phyloP scores from a whole-genome alignment of 1,140 invertebrate genomes.

The Lordiphosa mommai region DNA sequence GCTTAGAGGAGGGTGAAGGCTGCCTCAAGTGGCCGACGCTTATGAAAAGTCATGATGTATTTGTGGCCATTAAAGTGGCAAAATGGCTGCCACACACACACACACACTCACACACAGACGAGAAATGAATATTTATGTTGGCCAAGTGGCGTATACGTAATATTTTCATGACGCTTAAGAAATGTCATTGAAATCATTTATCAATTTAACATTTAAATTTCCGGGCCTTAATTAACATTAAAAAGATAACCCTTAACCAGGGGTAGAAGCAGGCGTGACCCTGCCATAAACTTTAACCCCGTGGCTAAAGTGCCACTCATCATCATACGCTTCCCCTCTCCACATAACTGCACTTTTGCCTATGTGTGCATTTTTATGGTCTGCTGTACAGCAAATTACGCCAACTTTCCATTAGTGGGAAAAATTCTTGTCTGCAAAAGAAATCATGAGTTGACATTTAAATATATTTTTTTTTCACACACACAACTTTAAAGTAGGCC shows the following conservation, averaged over 20 bases:
- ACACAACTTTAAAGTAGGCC: slow-evolving; percentile 24
- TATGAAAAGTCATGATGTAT: slow-evolving; percentile 76
- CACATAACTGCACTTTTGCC: slow-evolving; percentile 50
- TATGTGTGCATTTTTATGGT: slow-evolving; percentile 58
- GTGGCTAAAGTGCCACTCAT: slow-evolving; percentile 23
- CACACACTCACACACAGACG: slow-evolving; percentile 6
- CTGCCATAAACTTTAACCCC: slow-evolving; percentile 63
- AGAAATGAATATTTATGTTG: slow-evolving; percentile 69
- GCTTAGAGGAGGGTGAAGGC: slow-evolving; percentile 8
- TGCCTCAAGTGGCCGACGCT: slow-evolving; percentile 61
- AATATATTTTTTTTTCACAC: neutral
- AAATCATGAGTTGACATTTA: slow-evolving; percentile 17
- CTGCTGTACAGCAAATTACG: slow-evolving; percentile 74
- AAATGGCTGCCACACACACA: slow-evolving; percentile 42
- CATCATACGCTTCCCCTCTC: no score
- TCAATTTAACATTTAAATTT: slow-evolving; percentile 52
- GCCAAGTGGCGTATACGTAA: slow-evolving; percentile 65
- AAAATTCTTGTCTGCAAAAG: slow-evolving; percentile 9
- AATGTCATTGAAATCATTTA: slow-evolving; percentile 43
- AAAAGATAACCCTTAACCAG: slow-evolving; percentile 9
- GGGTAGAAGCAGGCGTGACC: slow-evolving; percentile 28
- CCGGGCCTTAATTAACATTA: slow-evolving; percentile 53
- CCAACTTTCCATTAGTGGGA: slow-evolving; percentile 65
- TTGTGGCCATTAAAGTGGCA: slow-evolving; percentile 72
- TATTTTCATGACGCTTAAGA: slow-evolving; percentile 47